Evolutionary conservation across 2,113 vertebrate genomes (phyloP), one percentile per base, ranked within the genome.

Genomic region (Lamprologus speciosus): DNA sequence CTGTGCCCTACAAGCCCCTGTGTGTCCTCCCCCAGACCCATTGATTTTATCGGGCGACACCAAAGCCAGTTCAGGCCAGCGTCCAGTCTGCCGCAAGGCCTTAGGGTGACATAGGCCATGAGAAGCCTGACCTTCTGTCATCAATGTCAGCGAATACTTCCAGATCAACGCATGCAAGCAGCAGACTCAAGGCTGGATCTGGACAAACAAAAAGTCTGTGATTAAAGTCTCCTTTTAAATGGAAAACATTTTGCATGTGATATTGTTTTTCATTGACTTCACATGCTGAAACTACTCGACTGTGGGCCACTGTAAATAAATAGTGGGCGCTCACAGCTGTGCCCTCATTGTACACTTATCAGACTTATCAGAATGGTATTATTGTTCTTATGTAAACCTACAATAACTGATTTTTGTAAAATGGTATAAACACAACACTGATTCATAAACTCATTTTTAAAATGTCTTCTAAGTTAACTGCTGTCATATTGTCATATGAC

Each of bases 11-110:
- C 83, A 86, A 75, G 47, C 79, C 81, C 45, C 73, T 54, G 81
- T 83, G 63, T 88, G 89, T 91, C 86, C 86, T 80, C 85, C 47
- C 88, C 92, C 93, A 95, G 93, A 94, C 95, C 91, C 86, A 96
- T 96, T 89, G 95, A 96, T 96, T 96, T 95, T 93, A 94, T 95
- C 5, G 92, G 94, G 85, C 63, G 23, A 88, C 81, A 21, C 79
- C 93, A 93, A 53, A 93, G 92, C 93, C 93, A 85, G 95, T 90
- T 92, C 86, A 93, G 94, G 80, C 93, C 87, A 84, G 84, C 42
- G 94, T 92, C 88, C 92, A 93, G 93, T 88, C 91, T 84, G 80
- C 83, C 6, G 37, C 33, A 28, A 83, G 78, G 91, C 91, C 92
- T 45, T 54, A 9, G 93, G 93, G 81, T 54, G 83, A 86, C 82